Conservation (phyloP, 2,888 invertebrate species). For the Tetragnatha montana region DNA sequence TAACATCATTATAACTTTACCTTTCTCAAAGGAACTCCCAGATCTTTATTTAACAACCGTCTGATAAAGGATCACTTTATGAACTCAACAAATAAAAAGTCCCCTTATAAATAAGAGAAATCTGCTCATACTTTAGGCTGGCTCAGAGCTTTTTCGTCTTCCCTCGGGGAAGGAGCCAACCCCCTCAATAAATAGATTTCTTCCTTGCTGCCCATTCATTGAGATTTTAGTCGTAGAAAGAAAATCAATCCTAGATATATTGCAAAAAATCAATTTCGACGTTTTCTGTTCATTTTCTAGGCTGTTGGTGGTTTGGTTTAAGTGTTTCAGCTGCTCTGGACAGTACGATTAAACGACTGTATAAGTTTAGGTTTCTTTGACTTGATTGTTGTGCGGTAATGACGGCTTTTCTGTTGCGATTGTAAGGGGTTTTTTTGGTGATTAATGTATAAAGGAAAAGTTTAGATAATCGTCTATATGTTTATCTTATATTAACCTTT, state of each 20-base stretch:
- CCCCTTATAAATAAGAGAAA: constrained; percentile 4
- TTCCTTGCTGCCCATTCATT: constrained; percentile 21
- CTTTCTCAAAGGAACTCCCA: no score
- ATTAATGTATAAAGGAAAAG: no score
- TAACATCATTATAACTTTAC: no score
- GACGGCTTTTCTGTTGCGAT: no score
- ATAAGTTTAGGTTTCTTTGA: no score
- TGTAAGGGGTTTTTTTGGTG: no score
- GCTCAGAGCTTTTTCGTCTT: constrained; percentile 10
- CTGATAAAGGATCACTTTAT: no score
- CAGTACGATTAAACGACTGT: no score
- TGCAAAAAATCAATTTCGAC: constrained; percentile 2
- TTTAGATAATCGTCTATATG: no score
- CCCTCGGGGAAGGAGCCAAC: constrained; percentile 15
- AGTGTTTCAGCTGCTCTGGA: not conserved
- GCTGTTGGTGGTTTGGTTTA: not conserved
- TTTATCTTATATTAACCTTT: no score
- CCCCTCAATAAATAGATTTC: constrained; percentile 52
- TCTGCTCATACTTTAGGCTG: constrained; percentile 4
- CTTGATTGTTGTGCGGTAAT: no score
- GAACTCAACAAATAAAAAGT: not conserved
- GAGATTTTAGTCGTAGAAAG: not conserved
- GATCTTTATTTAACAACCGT: no score
- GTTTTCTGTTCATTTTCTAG: not conserved
- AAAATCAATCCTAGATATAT: constrained; percentile 15